These are phyloP conservation scores for Microtus montanus DNA, from an alignment of 2,113 vertebrate species.

Conservation along the genomic window DNA sequence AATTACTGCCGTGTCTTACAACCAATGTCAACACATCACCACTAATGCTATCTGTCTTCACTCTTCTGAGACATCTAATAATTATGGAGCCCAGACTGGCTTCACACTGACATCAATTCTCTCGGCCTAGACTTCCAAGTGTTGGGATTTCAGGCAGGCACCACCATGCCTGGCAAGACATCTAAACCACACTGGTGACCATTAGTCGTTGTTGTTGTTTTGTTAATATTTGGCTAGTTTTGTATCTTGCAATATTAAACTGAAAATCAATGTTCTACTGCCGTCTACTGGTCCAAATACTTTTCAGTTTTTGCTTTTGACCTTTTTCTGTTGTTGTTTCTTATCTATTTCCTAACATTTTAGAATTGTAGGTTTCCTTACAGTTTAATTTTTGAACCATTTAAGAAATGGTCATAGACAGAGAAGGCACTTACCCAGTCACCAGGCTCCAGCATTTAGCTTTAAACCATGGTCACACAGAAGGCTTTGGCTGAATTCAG, in stretches of 20 bases:
- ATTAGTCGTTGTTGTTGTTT: not conserved
- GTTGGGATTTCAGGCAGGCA: not conserved
- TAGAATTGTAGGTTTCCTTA: not conserved
- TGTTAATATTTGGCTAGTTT: not conserved
- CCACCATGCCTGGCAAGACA: not conserved
- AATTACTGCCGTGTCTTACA: not conserved
- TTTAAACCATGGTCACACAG: not conserved
- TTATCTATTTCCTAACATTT: not conserved
- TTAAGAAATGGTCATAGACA: not conserved
- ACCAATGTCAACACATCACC: not conserved
- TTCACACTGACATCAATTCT: not conserved
- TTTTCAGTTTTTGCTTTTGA: not conserved
- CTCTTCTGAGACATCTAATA: not conserved
- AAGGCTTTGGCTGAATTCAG: not conserved
- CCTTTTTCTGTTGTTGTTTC: not conserved
- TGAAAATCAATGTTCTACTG: not conserved
- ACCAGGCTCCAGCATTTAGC: not conserved
- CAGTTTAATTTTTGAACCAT: not conserved
- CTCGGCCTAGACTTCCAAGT: not conserved
- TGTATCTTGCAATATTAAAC: not conserved
- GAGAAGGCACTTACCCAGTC: not conserved
- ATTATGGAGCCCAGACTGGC: not conserved
- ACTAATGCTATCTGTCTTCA: not conserved
- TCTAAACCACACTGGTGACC: not conserved
- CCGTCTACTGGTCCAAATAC: not conserved